phyloP scores from a whole-genome alignment of 1,140 invertebrate species.

The Lucilia sericata region DNA sequence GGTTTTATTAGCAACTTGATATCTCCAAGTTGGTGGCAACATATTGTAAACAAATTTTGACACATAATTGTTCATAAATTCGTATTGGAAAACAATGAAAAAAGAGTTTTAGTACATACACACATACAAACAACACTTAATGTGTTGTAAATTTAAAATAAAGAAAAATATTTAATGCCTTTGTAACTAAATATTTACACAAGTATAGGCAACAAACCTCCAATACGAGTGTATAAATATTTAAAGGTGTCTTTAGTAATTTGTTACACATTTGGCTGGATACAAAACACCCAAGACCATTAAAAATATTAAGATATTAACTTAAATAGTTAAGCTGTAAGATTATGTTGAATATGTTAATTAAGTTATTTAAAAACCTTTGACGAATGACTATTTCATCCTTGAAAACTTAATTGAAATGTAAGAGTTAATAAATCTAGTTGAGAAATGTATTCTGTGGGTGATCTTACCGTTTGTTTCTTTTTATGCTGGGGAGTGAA shows the following conservation, averaged over 20 bases:
- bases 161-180: constrained; percentile 8
- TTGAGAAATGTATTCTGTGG: too few species aligned
- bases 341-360: neutral
- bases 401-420: too few species aligned
- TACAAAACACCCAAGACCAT: neutral
- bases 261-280: neutral
- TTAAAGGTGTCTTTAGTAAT: neutral
- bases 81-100: constrained; percentile 30
- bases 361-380: too few species aligned
- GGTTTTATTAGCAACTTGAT: neutral
- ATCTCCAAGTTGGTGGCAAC: constrained; percentile 3
- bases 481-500: too few species aligned
- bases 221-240: neutral
- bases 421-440: too few species aligned
- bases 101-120: neutral
- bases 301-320: constrained; percentile 1
- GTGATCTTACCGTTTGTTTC: too few species aligned
- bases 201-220: neutral
- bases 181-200: constrained; percentile 31
- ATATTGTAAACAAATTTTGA: constrained; percentile 34
- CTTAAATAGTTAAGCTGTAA: neutral
- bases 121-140: neutral
- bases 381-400: too few species aligned
- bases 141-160: constrained; percentile 13
- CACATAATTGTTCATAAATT: constrained; percentile 39